Evolutionary conservation across 2,797 vertebrate species (phyloP).

Genomic region (Smutsia gigantea): DNA sequence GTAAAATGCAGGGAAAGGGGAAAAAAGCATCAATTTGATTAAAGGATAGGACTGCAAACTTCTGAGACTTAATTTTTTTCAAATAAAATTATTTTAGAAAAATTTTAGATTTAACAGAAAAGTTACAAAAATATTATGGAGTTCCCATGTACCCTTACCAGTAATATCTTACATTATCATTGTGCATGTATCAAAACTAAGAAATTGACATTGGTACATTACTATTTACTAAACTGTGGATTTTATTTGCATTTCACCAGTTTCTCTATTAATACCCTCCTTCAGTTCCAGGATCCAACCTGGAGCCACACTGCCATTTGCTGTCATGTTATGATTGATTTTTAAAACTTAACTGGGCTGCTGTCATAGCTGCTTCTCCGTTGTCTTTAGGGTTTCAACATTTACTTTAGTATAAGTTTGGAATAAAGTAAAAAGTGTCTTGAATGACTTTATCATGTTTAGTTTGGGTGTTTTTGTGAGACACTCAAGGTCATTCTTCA

Average conservation of each 20-base stretch:
- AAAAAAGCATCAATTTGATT: background rate
- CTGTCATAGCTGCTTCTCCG: background rate
- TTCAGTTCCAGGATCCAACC: background rate
- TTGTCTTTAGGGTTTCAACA: background rate
- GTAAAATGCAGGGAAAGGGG: background rate
- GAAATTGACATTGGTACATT: background rate
- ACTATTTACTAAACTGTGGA: background rate
- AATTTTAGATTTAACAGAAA: background rate
- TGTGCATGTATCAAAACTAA: background rate
- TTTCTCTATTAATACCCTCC: background rate
- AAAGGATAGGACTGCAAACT: background rate
- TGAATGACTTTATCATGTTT: background rate
- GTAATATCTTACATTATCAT: background rate
- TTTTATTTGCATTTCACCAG: background rate
- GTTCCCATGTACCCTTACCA: background rate
- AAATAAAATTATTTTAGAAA: background rate
- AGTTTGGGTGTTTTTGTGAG: background rate
- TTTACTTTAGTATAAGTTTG: background rate
- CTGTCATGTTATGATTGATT: background rate
- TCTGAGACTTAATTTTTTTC: background rate
- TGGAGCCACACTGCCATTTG: background rate
- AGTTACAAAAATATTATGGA: background rate
- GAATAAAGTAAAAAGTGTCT: background rate
- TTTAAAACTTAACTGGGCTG: background rate
- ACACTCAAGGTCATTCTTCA: background rate